Evolutionary conservation across 1,140 invertebrate genomes (phyloP).

Genomic region (Heliconius hermathena): DNA sequence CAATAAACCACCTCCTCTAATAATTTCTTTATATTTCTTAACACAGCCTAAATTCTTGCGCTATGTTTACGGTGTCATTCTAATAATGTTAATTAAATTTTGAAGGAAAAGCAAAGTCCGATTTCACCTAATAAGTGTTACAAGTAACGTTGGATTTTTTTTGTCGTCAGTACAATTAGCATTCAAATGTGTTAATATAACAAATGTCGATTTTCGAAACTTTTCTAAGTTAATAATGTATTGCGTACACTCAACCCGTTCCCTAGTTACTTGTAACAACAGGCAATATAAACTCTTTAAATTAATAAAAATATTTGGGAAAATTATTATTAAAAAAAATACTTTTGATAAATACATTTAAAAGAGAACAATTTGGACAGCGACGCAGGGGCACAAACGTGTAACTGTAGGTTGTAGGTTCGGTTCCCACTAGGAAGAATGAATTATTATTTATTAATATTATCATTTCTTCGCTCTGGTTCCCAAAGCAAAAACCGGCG

Average conservation of each 20-base stretch:
- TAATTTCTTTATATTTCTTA: neutral
- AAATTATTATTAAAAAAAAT: neutral
- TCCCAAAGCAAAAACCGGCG: no score
- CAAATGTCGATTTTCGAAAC: constrained; percentile 60
- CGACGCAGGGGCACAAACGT: no score
- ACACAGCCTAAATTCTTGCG: neutral
- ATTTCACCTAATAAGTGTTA: constrained; percentile 71
- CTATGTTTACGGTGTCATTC: constrained; percentile 59
- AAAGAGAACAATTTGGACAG: no score
- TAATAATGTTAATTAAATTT: constrained; percentile 79
- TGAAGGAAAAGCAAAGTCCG: constrained; percentile 60
- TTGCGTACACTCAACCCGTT: constrained; percentile 3
- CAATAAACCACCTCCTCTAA: neutral
- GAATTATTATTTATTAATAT: no score
- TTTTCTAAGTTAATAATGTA: constrained; percentile 46
- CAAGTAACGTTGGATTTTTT: constrained; percentile 62
- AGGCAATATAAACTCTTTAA: neutral
- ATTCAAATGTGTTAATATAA: constrained; percentile 71
- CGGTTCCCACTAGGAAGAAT: no score
- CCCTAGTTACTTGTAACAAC: neutral
- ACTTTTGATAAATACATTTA: no score
- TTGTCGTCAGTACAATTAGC: constrained; percentile 72
- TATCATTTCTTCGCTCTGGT: no score
- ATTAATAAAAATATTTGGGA: neutral
- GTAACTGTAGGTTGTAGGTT: no score